phyloP scores from a whole-genome alignment of 2,888 invertebrate genomes.

The Keiferia lycopersicella region DNA sequence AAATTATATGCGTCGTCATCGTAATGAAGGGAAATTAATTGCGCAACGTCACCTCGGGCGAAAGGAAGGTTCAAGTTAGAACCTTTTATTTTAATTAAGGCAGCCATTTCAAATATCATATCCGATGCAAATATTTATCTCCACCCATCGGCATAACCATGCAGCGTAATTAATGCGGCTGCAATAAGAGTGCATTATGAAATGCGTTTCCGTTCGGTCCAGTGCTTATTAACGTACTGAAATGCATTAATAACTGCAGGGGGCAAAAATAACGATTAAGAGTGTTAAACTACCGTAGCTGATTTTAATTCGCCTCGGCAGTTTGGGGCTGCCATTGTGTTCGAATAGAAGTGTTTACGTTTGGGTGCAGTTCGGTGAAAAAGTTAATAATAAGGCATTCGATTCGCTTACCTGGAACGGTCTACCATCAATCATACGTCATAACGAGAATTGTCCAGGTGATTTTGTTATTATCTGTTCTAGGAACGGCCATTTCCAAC shows the following conservation, averaged over 20 bases:
- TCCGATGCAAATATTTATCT: conserved; percentile 27
- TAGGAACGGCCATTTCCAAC: conserved; percentile 48
- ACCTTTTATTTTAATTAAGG: conserved; percentile 23
- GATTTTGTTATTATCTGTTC: conserved; percentile 53
- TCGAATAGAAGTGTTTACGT: conserved; percentile 72
- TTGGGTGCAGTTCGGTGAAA: conserved; percentile 59
- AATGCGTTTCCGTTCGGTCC: conserved; percentile 68
- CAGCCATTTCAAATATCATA: conserved; percentile 19
- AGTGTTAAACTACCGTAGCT: conserved; percentile 77
- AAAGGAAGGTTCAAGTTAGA: background rate
- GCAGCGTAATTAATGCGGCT: conserved; percentile 62
- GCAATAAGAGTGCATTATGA: conserved; percentile 54
- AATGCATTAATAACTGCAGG: conserved; percentile 70
- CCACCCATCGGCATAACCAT: conserved; percentile 58
- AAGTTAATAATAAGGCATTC: conserved; percentile 57
- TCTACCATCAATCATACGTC: conserved; percentile 69
- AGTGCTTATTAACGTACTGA: conserved; percentile 46
- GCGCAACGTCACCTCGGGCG: conserved; percentile 18
- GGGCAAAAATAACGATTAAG: conserved; percentile 75
- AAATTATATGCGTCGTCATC: conserved; percentile 30
- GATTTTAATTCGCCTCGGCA: conserved; percentile 72
- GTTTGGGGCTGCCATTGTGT: conserved; percentile 66
- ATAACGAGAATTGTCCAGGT: conserved; percentile 67
- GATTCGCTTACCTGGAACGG: conserved; percentile 62
- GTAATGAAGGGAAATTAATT: conserved; percentile 32